Conservation (phyloP, 1,140 invertebrate species). For the Euwallacea fornicatus region DNA sequence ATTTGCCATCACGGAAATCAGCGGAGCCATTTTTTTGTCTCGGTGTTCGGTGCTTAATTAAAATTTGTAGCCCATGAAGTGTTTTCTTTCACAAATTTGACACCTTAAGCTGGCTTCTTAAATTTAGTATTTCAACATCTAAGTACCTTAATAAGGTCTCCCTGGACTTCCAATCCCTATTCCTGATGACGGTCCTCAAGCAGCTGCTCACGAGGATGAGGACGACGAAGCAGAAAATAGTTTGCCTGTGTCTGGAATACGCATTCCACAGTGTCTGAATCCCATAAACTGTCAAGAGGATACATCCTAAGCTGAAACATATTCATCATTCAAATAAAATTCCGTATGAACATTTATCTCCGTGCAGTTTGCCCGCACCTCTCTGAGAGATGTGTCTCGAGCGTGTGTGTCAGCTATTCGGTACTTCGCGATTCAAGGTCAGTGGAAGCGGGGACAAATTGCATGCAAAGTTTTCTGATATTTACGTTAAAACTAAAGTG, state of each 20-base stretch:
- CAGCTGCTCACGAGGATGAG: constrained; percentile 64
- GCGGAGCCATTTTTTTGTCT: background rate
- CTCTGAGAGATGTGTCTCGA: too few relatives aligned
- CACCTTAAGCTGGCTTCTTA: too few relatives aligned
- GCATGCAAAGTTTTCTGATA: background rate
- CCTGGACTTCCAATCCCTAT: constrained; percentile 77
- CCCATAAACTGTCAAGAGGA: constrained; percentile 65
- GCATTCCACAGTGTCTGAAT: constrained; percentile 63
- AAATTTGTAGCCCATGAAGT: too few relatives aligned
- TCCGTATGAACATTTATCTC: too few relatives aligned
- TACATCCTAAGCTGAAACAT: constrained; percentile 66
- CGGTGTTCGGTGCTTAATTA: too few relatives aligned
- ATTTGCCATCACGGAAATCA: constrained; percentile 7
- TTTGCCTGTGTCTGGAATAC: constrained; percentile 54
- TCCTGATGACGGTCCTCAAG: constrained; percentile 68
- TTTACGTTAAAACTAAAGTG: background rate
- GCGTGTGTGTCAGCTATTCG: too few relatives aligned
- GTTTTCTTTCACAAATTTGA: too few relatives aligned
- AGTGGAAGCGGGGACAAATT: too few relatives aligned
- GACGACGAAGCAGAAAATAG: constrained; percentile 57
- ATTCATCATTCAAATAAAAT: background rate
- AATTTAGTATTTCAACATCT: too few relatives aligned
- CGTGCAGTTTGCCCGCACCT: too few relatives aligned
- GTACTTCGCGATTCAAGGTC: too few relatives aligned
- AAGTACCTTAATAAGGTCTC: constrained; percentile 71